Percentiles rank a stretch among this genome's conserved stretches.
phyloP scores from a whole-genome alignment of 35 echinoderm and acorn worm genomes.

The Anneissia japonica region DNA sequence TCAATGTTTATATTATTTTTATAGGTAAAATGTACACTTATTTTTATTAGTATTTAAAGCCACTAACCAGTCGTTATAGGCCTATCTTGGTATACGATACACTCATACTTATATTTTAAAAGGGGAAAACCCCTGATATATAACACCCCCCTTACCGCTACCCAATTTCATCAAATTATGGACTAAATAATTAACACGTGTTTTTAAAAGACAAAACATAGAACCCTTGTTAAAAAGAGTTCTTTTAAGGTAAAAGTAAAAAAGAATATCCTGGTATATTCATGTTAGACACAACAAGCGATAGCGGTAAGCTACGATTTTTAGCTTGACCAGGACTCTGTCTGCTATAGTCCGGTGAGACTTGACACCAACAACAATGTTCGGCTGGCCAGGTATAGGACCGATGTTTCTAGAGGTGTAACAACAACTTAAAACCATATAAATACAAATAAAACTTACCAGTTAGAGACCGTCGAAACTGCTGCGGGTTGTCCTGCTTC shows the following conservation, averaged over 20 bases:
- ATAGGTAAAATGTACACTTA: too few relatives aligned
- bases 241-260: not conserved
- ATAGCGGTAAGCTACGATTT: not conserved
- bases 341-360: not conserved
- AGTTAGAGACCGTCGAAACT: constrained; percentile 74
- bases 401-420: not conserved
- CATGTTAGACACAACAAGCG: not conserved
- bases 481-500: constrained; percentile 99
- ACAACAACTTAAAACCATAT: constrained; percentile 13
- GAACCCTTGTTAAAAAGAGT: not conserved
- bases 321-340: not conserved
- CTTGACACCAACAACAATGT: not conserved
- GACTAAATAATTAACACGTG: not conserved
- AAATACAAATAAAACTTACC: constrained; percentile 62
- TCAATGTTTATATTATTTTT: too few relatives aligned
- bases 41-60: too few relatives aligned
- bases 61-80: too few relatives aligned
- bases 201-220: not conserved
- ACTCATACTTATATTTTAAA: too few relatives aligned
- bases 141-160: not conserved
- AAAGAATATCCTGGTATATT: not conserved
- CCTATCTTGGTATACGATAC: too few relatives aligned
- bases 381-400: not conserved
- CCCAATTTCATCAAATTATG: not conserved
- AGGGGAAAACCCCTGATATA: not conserved